phyloP scores from a whole-genome alignment of 2,797 vertebrate genomes.

The Tokudaia muenninki region DNA sequence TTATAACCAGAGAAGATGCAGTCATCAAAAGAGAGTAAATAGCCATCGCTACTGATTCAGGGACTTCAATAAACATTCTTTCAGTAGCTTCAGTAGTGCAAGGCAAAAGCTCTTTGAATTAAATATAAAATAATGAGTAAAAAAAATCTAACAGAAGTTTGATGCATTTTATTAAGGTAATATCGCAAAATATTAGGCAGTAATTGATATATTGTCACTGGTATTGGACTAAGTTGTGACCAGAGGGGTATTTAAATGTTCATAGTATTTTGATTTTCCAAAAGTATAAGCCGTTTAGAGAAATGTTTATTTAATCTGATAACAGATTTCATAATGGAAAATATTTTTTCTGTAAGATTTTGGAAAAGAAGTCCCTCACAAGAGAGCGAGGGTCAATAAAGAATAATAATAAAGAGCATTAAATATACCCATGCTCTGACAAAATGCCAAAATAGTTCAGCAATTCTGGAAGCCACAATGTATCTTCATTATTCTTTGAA shows the following conservation, averaged over 20 bases:
- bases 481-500: not conserved
- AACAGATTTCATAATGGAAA: not conserved
- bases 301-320: not conserved
- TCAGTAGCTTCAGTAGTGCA: slow-evolving; percentile 25
- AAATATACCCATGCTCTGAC: slow-evolving; percentile 1
- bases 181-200: slow-evolving; percentile 54
- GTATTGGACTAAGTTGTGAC: slow-evolving; percentile 18
- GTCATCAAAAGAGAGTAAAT: slow-evolving; percentile 53
- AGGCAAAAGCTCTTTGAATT: slow-evolving; percentile 74
- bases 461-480: not conserved
- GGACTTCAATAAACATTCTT: slow-evolving; percentile 43
- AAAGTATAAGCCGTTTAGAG: slow-evolving; percentile 3
- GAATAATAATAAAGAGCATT: not conserved
- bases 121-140: slow-evolving; percentile 60
- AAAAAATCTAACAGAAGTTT: slow-evolving; percentile 75
- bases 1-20: slow-evolving; percentile 52
- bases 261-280: slow-evolving; percentile 26
- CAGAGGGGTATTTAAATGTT: not conserved
- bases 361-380: slow-evolving; percentile 7
- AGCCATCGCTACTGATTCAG: not conserved
- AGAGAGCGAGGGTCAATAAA: not conserved
- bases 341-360: slow-evolving; percentile 1
- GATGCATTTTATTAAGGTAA: slow-evolving; percentile 72
- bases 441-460: not conserved
- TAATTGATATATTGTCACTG: slow-evolving; percentile 52